Conservation (phyloP, 2,797 vertebrate genomes). For the Rhinophrynus dorsalis region DNA sequence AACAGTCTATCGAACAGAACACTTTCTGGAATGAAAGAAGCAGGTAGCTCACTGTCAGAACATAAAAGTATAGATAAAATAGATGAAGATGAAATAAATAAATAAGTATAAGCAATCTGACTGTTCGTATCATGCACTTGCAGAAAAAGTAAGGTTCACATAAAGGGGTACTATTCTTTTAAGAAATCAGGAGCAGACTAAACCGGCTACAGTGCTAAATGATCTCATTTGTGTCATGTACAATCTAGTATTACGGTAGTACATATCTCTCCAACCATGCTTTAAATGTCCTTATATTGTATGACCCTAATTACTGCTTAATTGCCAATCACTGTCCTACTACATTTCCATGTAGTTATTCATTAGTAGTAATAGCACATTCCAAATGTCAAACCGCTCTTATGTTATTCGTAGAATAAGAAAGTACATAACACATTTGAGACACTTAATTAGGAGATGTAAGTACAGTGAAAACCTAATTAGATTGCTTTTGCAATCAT, state of each 20-base stretch:
- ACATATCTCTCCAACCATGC: too few species aligned
- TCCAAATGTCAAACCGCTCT: constrained; percentile 33
- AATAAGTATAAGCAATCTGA: too few species aligned
- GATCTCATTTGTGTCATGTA: constrained; percentile 25
- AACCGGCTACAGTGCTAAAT: background rate
- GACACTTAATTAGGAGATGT: constrained; percentile 38
- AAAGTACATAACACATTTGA: constrained; percentile 21
- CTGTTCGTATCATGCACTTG: too few species aligned
- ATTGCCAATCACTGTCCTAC: constrained; percentile 33
- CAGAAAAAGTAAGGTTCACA: too few species aligned
- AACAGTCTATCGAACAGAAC: too few species aligned
- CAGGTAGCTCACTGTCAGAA: too few species aligned
- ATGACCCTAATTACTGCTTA: constrained; percentile 44
- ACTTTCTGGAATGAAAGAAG: too few species aligned
- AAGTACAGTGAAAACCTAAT: constrained; percentile 40
- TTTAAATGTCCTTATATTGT: constrained; percentile 41
- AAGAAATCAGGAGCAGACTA: too few species aligned
- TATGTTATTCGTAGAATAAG: constrained; percentile 37
- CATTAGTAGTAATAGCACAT: constrained; percentile 40
- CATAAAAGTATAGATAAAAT: too few species aligned
- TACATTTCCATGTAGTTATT: constrained; percentile 33
- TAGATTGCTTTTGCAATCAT: constrained; percentile 25
- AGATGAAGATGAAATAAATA: too few species aligned
- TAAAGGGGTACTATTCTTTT: too few species aligned
- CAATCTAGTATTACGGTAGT: too few species aligned